phyloP scores from a whole-genome alignment of 2,888 invertebrate genomes.

The Polyommatus icarus region DNA sequence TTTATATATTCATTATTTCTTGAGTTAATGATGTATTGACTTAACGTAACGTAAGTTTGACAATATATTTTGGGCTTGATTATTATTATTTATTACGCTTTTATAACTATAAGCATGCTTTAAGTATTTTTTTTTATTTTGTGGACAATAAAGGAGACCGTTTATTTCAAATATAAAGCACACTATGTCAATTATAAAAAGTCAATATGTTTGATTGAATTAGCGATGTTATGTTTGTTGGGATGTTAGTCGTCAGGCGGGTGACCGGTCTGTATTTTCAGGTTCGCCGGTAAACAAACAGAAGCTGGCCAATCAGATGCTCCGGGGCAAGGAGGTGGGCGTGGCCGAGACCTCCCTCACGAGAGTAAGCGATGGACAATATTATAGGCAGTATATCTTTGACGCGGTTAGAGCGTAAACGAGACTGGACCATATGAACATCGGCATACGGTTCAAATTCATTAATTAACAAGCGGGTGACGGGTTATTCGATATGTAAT shows the following conservation, averaged over 20 bases:
- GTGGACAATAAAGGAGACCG: too few relatives aligned
- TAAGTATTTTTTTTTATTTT: too few relatives aligned
- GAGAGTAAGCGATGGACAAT: constrained; percentile 83
- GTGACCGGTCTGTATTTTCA: constrained; percentile 69
- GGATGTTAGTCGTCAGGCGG: constrained; percentile 55
- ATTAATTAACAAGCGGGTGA: constrained; percentile 14
- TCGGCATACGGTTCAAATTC: constrained; percentile 27
- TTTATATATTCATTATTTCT: background rate
- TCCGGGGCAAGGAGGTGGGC: constrained; percentile 83
- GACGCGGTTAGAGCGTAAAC: constrained; percentile 58
- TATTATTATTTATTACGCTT: background rate
- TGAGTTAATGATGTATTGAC: background rate
- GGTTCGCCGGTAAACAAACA: constrained; percentile 91
- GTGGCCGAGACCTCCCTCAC: constrained; percentile 90
- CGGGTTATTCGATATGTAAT: constrained; percentile 1
- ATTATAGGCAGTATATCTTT: constrained; percentile 65
- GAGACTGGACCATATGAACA: constrained; percentile 45
- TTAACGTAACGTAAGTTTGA: too few relatives aligned
- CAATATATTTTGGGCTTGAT: background rate
- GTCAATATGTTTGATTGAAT: background rate
- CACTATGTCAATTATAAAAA: background rate
- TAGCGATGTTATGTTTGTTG: constrained; percentile 18
- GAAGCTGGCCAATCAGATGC: constrained; percentile 88
- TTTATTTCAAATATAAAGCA: too few relatives aligned
- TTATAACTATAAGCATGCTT: too few relatives aligned